These are phyloP conservation scores for Clivina fossor DNA, from an alignment of 2,888 invertebrate species.

Conservation along the genomic window DNA sequence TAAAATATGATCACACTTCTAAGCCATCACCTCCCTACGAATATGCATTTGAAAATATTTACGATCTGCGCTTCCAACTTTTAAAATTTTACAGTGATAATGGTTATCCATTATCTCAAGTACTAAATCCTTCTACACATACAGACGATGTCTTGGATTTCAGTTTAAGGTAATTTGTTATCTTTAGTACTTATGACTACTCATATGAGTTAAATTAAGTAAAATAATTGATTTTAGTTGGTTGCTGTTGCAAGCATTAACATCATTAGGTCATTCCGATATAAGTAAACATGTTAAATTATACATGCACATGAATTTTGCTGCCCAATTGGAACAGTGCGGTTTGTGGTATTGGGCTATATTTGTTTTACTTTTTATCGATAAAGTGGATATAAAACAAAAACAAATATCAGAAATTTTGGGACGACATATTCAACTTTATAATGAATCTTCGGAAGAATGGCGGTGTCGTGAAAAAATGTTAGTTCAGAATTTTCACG, in stretches of 20 bases:
- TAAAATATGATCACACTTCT: too few relatives aligned
- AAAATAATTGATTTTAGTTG: constrained; percentile 63
- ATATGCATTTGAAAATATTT: too few relatives aligned
- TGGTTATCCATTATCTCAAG: too few relatives aligned
- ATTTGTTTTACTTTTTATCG: constrained; percentile 73
- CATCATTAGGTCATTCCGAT: constrained; percentile 67
- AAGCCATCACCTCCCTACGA: too few relatives aligned
- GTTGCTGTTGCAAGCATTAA: constrained; percentile 70
- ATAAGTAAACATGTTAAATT: constrained; percentile 60
- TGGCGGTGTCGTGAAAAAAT: constrained; percentile 60
- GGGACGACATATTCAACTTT: constrained; percentile 66
- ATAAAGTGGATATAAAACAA: constrained; percentile 60
- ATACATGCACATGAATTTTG: constrained; percentile 69
- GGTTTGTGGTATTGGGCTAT: constrained; percentile 88
- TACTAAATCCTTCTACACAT: too few relatives aligned
- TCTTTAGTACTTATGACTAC: too few relatives aligned
- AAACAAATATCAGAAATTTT: constrained; percentile 68
- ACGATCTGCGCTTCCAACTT: too few relatives aligned
- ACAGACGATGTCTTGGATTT: too few relatives aligned
- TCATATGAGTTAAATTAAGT: too few relatives aligned
- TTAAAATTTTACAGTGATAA: too few relatives aligned
- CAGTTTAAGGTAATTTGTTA: too few relatives aligned
- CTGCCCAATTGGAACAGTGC: constrained; percentile 78
- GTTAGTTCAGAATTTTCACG: constrained; percentile 63
- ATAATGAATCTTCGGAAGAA: constrained; percentile 51